Percentiles rank a stretch among this genome's conserved stretches.
phyloP scores from a whole-genome alignment of 2,797 vertebrate genomes.

The Channallabes apus region DNA sequence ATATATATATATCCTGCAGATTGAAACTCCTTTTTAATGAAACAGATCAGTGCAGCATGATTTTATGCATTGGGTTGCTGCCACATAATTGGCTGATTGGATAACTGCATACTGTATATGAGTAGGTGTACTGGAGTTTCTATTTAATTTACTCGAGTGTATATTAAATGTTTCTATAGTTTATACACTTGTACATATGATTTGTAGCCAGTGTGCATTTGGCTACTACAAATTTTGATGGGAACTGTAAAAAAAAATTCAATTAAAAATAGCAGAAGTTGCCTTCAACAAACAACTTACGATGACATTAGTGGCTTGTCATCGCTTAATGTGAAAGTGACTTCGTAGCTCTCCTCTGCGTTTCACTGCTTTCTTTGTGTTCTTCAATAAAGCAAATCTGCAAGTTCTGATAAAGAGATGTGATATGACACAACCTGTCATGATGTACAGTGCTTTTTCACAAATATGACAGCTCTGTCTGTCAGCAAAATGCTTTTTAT shows the following conservation, averaged over 20 bases:
- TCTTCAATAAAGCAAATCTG: slow-evolving; percentile 18
- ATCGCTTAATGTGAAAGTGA: not conserved
- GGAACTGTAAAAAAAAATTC: not conserved
- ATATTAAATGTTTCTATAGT: not conserved
- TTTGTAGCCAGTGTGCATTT: not conserved
- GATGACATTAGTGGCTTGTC: not conserved
- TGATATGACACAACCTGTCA: slow-evolving; percentile 22
- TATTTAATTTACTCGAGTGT: not conserved
- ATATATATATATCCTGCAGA: not conserved
- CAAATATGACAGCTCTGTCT: slow-evolving; percentile 26
- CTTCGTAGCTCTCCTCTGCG: not conserved
- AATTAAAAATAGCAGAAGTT: not conserved
- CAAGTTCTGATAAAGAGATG: slow-evolving; percentile 15
- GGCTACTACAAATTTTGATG: not conserved
- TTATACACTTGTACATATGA: not conserved
- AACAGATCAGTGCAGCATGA: not conserved
- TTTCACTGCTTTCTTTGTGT: slow-evolving; percentile 20
- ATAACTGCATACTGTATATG: not conserved
- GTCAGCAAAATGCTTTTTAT: slow-evolving; percentile 30
- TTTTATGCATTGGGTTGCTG: too few relatives aligned
- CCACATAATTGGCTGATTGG: not conserved
- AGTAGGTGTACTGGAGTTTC: too few relatives aligned
- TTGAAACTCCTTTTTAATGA: not conserved
- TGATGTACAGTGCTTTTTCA: slow-evolving; percentile 26
- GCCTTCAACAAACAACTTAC: not conserved